A percentile compares a stretch with the other conserved stretches of the same genome.
Evolutionary conservation across 1,140 invertebrate species (phyloP).

Genomic region (Pissodes strobi): DNA sequence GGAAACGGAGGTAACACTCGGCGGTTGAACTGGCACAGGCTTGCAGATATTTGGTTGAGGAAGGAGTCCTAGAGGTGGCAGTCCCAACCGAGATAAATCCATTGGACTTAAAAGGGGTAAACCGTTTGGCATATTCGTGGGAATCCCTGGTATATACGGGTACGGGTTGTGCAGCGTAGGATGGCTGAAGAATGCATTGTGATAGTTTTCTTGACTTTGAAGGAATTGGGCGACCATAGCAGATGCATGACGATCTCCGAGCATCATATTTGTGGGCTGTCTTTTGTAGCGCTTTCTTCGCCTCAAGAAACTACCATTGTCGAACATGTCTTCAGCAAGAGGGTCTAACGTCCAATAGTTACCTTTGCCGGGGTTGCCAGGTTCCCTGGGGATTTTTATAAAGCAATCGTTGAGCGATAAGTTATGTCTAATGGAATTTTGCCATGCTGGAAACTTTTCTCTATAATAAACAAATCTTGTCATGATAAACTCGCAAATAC

Average conservation of each 20-base stretch:
- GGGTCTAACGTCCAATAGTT: slow-evolving; percentile 99
- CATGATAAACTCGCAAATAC: slow-evolving; percentile 99
- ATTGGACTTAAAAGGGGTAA: slow-evolving; percentile 52
- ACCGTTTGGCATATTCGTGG: slow-evolving; percentile 38
- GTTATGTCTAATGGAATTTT: slow-evolving; percentile 97
- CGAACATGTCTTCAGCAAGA: slow-evolving; percentile 97
- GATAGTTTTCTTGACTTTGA: slow-evolving; percentile 52
- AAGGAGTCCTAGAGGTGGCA: slow-evolving; percentile 48
- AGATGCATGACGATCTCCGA: slow-evolving; percentile 56
- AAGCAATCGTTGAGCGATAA: slow-evolving; percentile 98
- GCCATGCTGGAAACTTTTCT: slow-evolving; percentile 95
- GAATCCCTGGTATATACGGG: slow-evolving; percentile 48
- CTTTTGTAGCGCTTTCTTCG: slow-evolving; percentile 94
- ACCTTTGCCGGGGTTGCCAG: slow-evolving; percentile 97
- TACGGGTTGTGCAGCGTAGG: slow-evolving; percentile 54
- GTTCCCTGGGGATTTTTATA: slow-evolving; percentile 96
- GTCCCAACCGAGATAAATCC: slow-evolving; percentile 50
- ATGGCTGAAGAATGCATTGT: slow-evolving; percentile 55
- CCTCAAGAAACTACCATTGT: slow-evolving; percentile 96
- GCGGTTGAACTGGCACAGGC: slow-evolving; percentile 59
- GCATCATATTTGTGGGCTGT: slow-evolving; percentile 66
- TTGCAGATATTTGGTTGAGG: slow-evolving; percentile 59
- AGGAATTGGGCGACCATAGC: slow-evolving; percentile 53
- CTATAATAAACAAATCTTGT: slow-evolving; percentile 95
- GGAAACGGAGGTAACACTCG: slow-evolving; percentile 45